Conservation (phyloP, 1,140 invertebrate genomes). For the Eulimnadia texana region DNA sequence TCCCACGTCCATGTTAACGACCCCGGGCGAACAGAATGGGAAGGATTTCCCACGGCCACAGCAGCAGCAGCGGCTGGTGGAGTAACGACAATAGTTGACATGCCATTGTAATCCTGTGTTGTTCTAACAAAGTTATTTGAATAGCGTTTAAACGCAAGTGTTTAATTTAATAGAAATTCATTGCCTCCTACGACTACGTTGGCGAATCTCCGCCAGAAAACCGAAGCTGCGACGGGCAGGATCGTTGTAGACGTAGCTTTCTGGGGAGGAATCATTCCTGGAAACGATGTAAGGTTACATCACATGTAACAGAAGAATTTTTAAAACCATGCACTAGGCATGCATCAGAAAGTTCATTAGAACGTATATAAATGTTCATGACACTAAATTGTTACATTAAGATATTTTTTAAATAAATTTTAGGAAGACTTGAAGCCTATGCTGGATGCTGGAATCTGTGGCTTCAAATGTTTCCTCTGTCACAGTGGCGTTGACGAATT, state of each 20-base stretch:
- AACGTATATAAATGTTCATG: no score
- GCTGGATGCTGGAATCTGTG: slow-evolving; percentile 46
- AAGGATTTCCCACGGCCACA: slow-evolving; percentile 52
- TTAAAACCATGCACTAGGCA: no score
- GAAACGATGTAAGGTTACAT: slow-evolving; percentile 45
- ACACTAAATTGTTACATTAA: no score
- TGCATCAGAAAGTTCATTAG: no score
- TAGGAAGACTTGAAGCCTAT: slow-evolving; percentile 42
- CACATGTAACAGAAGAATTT: no score
- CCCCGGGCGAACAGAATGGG: slow-evolving; percentile 43
- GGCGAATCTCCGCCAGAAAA: slow-evolving; percentile 42
- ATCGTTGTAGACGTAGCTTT: slow-evolving; percentile 54
- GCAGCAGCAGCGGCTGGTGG: slow-evolving; percentile 53
- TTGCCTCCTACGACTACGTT: slow-evolving; percentile 50
- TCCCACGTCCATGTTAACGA: slow-evolving; percentile 78
- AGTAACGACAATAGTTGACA: slow-evolving; percentile 55
- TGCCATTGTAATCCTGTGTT: slow-evolving; percentile 58
- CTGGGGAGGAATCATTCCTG: slow-evolving; percentile 54
- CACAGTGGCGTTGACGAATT: slow-evolving; percentile 50
- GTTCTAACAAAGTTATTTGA: no score
- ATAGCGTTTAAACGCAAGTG: no score
- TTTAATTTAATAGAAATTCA: slow-evolving; percentile 39
- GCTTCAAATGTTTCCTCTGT: slow-evolving; percentile 57
- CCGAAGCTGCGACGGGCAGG: slow-evolving; percentile 39
- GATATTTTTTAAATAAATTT: no score